Evolutionary conservation across 2,888 invertebrate genomes (phyloP), one percentile per base, ranked within the genome.

Genomic region (Drosophila cracens): DNA sequence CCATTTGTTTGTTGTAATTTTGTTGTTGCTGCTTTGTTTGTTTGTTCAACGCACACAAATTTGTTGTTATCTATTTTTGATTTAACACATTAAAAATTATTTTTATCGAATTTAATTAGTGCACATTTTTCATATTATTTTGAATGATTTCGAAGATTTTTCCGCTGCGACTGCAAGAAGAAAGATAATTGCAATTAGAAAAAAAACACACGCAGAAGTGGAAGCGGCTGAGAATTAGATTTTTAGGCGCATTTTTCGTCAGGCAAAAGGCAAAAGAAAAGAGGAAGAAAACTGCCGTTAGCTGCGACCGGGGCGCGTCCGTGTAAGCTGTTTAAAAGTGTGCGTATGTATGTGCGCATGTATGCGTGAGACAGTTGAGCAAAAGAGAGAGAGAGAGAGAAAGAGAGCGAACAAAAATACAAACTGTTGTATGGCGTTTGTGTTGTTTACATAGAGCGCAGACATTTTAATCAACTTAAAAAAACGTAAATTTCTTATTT

Each of bases 301-400:
- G 87, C 87, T 81, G 74, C 63, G 79, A 73, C 83, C 79, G 89
- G 87, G 86, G 81, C 83, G 83, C 87, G 88, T 89, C 80, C 76
- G 76, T 89, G 72, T 89, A 79, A 81, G 62, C 58, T 34, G 46
- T 48, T 67, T 73, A 60, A 61, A 63, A 53, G 66, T 76, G 83
- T 73, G 85, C 62, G 73, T 73, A 70, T 76, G 76, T 73, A 82
- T 68, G 82, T 72, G 71, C 75, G 70, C 70, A 62, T 84, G 85
- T 85, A 68, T 76, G 70, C 60, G 81, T 83, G 67, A 68, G 71
- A 46, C 46, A 46, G 16, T 71, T 46, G 18, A 60, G 66, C 27
- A 53, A 58, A 54, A 38, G 43, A 61, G 31, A 53, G 34, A 54
- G 54, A 49, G 25, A 16, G 52, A 53, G 29, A 43, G 43, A 60